phyloP scores from a whole-genome alignment of 2,888 invertebrate species.

The Lumbricus terrestris region DNA sequence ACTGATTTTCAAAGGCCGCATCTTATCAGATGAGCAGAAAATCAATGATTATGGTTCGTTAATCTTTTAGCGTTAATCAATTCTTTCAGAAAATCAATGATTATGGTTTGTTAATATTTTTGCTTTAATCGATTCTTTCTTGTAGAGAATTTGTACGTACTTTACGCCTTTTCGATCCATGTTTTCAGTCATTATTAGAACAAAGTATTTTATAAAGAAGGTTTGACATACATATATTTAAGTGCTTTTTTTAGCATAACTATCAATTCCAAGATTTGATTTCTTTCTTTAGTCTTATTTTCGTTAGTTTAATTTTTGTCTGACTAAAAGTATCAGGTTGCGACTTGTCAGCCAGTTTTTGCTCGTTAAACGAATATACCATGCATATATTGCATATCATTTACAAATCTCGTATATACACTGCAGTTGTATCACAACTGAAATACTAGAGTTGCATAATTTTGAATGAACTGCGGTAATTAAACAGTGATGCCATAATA shows the following conservation, averaged over 20 bases:
- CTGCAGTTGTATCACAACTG: not conserved
- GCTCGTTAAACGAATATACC: too few relatives aligned
- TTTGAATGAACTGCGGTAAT: not conserved
- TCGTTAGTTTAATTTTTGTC: too few relatives aligned
- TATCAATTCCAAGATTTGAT: too few relatives aligned
- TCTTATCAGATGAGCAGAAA: conserved; percentile 81
- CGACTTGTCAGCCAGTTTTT: too few relatives aligned
- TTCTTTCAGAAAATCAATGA: conserved; percentile 72
- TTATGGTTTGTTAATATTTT: conserved; percentile 65
- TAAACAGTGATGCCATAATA: too few relatives aligned
- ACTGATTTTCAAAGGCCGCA: conserved; percentile 88
- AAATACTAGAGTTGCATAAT: not conserved
- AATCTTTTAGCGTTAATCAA: conserved; percentile 23
- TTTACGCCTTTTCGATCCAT: not conserved
- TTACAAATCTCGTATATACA: not conserved
- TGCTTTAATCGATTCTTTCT: conserved; percentile 48
- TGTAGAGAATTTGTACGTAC: too few relatives aligned
- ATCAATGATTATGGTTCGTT: conserved; percentile 76
- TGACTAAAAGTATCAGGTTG: too few relatives aligned
- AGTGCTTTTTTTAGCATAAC: not conserved
- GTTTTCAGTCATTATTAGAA: not conserved
- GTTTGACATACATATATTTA: not conserved
- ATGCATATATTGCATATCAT: too few relatives aligned
- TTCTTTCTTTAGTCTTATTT: too few relatives aligned
- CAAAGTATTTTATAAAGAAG: not conserved